Percentiles rank a stretch among this genome's conserved stretches.
phyloP scores from a whole-genome alignment of 2,113 vertebrate genomes.

The Noctilio leporinus region DNA sequence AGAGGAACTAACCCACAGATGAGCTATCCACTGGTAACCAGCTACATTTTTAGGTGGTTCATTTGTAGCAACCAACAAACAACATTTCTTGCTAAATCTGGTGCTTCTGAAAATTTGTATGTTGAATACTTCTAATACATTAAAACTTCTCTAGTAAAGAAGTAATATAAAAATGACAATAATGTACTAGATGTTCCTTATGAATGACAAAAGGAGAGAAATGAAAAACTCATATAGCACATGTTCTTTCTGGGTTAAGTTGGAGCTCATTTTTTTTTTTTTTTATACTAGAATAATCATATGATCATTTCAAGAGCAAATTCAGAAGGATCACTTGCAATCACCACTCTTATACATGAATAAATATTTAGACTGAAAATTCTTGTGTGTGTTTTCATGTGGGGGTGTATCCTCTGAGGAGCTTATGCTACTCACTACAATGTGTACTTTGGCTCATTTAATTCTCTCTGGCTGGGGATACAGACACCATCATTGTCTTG shows the following conservation, averaged over 20 bases:
- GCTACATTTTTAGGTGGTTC: not conserved
- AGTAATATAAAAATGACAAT: not conserved
- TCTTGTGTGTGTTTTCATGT: not conserved
- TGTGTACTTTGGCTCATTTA: conserved; percentile 39
- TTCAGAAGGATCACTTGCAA: not conserved
- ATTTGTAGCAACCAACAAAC: not conserved
- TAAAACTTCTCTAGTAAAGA: not conserved
- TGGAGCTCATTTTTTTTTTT: not conserved
- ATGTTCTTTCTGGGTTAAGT: not conserved
- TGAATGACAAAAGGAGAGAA: not conserved
- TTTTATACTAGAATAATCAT: not conserved
- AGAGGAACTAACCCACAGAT: not conserved
- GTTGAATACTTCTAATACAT: not conserved
- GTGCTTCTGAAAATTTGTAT: not conserved
- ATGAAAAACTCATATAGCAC: not conserved
- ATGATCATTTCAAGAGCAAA: not conserved
- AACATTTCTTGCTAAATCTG: not conserved
- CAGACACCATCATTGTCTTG: conserved; percentile 17
- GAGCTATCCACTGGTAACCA: not conserved
- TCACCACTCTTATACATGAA: not conserved
- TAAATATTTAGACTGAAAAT: conserved; percentile 42
- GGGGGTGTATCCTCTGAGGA: conserved; percentile 33
- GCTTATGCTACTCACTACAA: not conserved
- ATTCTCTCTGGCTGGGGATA: not conserved
- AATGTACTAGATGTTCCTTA: not conserved